phyloP scores from a whole-genome alignment of 1,140 invertebrate genomes.

The Harpegnathos saltator region DNA sequence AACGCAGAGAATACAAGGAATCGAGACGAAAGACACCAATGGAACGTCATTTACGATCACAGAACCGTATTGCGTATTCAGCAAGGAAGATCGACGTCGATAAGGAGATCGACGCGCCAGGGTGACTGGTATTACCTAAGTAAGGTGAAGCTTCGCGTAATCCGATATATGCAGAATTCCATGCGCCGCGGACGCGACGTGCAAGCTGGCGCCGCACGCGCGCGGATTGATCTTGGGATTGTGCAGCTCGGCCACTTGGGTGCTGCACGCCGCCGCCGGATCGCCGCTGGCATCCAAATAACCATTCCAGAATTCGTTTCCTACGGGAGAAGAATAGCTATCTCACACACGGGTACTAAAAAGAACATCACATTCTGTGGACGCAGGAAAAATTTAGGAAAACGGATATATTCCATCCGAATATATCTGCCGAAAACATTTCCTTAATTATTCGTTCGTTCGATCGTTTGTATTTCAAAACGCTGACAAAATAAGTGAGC shows the following conservation, averaged over 20 bases:
- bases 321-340: conserved; percentile 44
- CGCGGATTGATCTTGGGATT: conserved; percentile 87
- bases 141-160: conserved; percentile 83
- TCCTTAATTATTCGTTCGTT: too few species aligned
- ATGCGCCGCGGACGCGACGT: conserved; percentile 84
- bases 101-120: background rate
- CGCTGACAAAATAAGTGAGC: background rate
- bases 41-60: background rate
- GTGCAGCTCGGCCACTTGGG: conserved; percentile 87
- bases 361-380: too few species aligned
- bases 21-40: too few species aligned
- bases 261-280: conserved; percentile 88
- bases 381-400: too few species aligned
- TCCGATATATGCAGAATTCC: conserved; percentile 86
- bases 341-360: too few species aligned
- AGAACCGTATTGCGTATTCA: conserved; percentile 24
- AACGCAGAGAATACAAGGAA: too few species aligned
- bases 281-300: conserved; percentile 86
- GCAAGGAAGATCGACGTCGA: conserved; percentile 24
- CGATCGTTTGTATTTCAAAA: too few species aligned
- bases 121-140: conserved; percentile 76
- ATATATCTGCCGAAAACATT: too few species aligned
- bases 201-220: conserved; percentile 85
- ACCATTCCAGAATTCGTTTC: conserved; percentile 83
- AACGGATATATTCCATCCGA: too few species aligned